Evolutionary conservation across 1,140 invertebrate genomes (phyloP), one percentile per base, ranked within the genome.

Genomic region (Lerema accius): DNA sequence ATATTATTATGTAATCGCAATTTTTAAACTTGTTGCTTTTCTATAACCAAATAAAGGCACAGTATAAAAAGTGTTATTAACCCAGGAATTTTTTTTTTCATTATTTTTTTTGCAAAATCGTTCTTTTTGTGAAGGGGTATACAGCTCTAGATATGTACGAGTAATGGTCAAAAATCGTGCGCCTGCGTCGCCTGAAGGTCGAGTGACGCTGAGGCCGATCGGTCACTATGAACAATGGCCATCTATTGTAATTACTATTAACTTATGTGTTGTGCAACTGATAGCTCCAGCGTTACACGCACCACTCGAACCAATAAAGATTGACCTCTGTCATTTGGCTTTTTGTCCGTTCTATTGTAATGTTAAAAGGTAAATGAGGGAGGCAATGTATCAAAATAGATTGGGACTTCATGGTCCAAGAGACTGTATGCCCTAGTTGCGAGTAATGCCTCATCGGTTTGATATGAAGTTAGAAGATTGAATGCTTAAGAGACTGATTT

Each of bases 211-310:
- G 69, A 77, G 76, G 75, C 73, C 84, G 73, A 74, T 82, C 80
- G 75, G 84, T 78, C 79, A 81, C 73, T 72, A 62, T 63, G 80
- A 86, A 90, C 87, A 89, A 90, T 87, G 75, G 82, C 67, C 84
- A 87, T 89, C 87, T 73, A 81, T 87, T 86, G 86, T 90, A 89
- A 87, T 87, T 88, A 86, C 80, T 87, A 84, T 82, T 83, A 72
- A 81, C 76, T 85, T 80, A 80, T 65, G 67, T 66, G 68, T 86
- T 85, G 83, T 70, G 83, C 80, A 85, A 86, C 60, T 65, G 77
- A 86, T 84, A 80, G 64, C 71, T 69, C 53, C 39, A 14, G 45
- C 48, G 71, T 71, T 75, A 79, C 63, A 59, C 62, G 63, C 55
- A 40, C 55, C 49, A 45, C 51, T 60, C 37, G 11, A 62, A 63